Base-by-base conservation (phyloP, 1,140 invertebrate species). In the Marisa cornuarietis region DNA sequence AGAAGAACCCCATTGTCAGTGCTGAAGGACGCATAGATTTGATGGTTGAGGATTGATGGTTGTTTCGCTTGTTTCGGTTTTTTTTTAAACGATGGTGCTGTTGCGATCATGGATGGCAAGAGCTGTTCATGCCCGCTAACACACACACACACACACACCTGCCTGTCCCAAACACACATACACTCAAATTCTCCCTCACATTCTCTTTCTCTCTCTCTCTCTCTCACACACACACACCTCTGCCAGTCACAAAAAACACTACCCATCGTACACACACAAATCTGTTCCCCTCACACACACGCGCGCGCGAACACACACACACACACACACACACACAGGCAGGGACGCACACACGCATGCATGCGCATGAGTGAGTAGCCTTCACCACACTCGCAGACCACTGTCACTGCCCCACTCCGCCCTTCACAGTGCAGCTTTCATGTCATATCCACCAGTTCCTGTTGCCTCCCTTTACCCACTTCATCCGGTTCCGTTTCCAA, bases 361-460 rank as follows among this genome's bases (percentile, higher is more conserved):
- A 51, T 20, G 69, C 26, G 31, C 69, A 20, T 14, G 26, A 16
- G 31, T 49, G n/a, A 42, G 22, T 6, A 24, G 71, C 22, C 51
- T 8, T 18, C 54, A 58, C 54, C 11, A 58, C 54, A 42, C 18
- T 20, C 69, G n/a, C 26, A 42, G 69, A 42, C 69, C 16, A 22
- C 69, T 49, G 49, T 26, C 69, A 71, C 69, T 24, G 69, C 42
- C 16, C 54, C 54, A 58, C 54, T 58, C 26, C 49, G 74, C 74
- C 74, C 74, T 76, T 76, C 74, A 63, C 26, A 24, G 74, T 62
- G 74, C 74, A 76, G 74, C 74, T 76, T 76, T 14, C 54, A 49
- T 76, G 74, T 76, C 63, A 76, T 54, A 63, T n/a, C 31, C 51
- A 58, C 54, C 11, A 11, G 54, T 58, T 58, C 54, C 54, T 18